phyloP scores from a whole-genome alignment of 2,113 vertebrate genomes.

The Syrrhaptes paradoxus region DNA sequence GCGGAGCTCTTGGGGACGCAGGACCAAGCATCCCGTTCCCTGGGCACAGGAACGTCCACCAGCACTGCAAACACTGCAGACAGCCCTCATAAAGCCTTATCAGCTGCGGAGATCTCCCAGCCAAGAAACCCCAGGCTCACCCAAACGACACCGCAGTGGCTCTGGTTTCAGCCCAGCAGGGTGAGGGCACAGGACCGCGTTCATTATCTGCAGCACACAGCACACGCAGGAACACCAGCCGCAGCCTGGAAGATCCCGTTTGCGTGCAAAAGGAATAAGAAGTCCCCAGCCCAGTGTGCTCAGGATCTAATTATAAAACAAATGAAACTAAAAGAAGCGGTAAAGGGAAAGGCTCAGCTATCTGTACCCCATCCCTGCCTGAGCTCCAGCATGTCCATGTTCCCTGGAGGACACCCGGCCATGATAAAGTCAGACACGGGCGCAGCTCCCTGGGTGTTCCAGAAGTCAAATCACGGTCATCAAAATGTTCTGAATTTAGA shows the following conservation, averaged over 20 bases:
- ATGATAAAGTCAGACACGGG: not conserved
- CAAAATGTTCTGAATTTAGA: not conserved
- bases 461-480: not conserved
- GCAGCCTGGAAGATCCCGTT: not conserved
- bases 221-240: not conserved
- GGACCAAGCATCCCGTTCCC: not conserved
- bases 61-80: not conserved
- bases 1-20: not conserved
- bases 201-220: accelerated
- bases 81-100: not conserved
- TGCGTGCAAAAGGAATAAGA: too few species aligned
- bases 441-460: not conserved
- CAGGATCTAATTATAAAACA: not conserved
- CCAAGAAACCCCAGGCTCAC: not conserved
- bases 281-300: not conserved
- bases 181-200: too few species aligned
- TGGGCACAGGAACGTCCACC: not conserved
- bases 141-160: not conserved
- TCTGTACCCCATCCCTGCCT: not conserved
- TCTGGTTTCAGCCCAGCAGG: not conserved
- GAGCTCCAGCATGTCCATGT: not conserved
- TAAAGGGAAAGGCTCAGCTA: not conserved
- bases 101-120: not conserved
- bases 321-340: not conserved
- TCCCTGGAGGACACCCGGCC: accelerated